Conservation (phyloP, 2,888 invertebrate species). For the Mimachlamys varia region DNA sequence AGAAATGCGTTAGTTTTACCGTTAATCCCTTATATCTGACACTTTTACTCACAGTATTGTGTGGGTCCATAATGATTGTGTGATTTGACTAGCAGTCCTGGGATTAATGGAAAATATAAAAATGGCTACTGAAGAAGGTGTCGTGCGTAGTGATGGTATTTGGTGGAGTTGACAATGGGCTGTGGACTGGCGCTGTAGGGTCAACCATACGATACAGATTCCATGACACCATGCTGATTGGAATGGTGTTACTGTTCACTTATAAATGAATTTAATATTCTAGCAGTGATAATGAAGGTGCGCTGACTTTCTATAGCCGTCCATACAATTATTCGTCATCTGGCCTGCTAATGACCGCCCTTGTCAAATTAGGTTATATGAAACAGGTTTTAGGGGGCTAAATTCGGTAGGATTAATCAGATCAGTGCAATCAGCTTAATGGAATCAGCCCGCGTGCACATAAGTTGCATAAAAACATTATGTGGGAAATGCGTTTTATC, state of each 20-base stretch:
- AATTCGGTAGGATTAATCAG: constrained; percentile 63
- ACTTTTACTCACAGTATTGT: background rate
- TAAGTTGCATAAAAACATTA: constrained; percentile 35
- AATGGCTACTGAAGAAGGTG: background rate
- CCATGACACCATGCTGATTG: constrained; percentile 34
- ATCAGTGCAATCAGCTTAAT: constrained; percentile 63
- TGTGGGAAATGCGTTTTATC: constrained; percentile 29
- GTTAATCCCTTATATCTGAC: background rate
- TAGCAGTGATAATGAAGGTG: constrained; percentile 61
- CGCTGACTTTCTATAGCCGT: constrained; percentile 36
- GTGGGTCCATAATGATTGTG: background rate
- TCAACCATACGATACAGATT: constrained; percentile 40
- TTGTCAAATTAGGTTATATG: constrained; percentile 66
- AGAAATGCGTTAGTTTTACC: background rate
- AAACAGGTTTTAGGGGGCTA: constrained; percentile 57
- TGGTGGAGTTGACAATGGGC: constrained; percentile 21
- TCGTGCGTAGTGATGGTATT: background rate
- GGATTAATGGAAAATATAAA: background rate
- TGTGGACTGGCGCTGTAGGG: constrained; percentile 28
- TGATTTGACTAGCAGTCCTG: background rate
- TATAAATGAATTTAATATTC: constrained; percentile 67
- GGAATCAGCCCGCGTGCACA: constrained; percentile 45
- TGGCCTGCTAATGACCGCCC: constrained; percentile 61
- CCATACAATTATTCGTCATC: constrained; percentile 63
- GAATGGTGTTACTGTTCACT: background rate